Evolutionary conservation across 1,140 invertebrate genomes (phyloP), one percentile per base, ranked within the genome.

Genomic region (Scylla paramamosain): DNA sequence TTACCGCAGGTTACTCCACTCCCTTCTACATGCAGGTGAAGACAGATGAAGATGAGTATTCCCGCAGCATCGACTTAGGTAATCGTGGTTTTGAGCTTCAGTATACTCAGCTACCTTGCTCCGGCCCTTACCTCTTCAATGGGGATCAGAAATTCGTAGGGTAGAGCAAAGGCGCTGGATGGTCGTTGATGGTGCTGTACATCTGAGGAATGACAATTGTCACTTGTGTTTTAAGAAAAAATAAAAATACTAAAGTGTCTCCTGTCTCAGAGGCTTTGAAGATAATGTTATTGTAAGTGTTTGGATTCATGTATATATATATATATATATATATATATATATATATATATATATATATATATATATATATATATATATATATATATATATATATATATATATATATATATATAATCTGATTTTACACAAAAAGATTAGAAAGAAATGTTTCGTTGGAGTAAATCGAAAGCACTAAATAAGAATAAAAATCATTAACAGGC

Each of bases 51-150:
- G 96, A 96, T 59, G 96, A 96, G 92, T 95, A 32, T 46, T 93
- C 94, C 20, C 59, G 77, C 16, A 95, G 91, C 86, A 32, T 91
- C 16, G 96, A 96, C 92, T 31, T 95, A 8, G 93, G 94, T n/a
- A 96, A 96, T 92, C 46, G 96, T 6, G 96, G 96, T 92, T 96
- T 95, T 88, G 92, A 95, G 28, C 95, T 96, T 8, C 86, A 92
- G 84, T 96, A 95, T 88, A 95, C 94, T 16, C 95, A 95, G 92
- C 95, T 96, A n/a, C 96, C 96, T 0, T 96, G 96, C 46, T 96
- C 95, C 29, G 93, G 91, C 4, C 93, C 95, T 10, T 95, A 95
- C 91, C 94, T 95, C 48, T 95, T 95, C 91, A 95, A 95, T 91
- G 48, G 83, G 16, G 94, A 95, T 91, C 94, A 95, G 84, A 95